Evolutionary conservation across 2,888 invertebrate species (phyloP), one percentile per base, ranked within the genome.

Genomic region (Rhagophthalmus giganteus): DNA sequence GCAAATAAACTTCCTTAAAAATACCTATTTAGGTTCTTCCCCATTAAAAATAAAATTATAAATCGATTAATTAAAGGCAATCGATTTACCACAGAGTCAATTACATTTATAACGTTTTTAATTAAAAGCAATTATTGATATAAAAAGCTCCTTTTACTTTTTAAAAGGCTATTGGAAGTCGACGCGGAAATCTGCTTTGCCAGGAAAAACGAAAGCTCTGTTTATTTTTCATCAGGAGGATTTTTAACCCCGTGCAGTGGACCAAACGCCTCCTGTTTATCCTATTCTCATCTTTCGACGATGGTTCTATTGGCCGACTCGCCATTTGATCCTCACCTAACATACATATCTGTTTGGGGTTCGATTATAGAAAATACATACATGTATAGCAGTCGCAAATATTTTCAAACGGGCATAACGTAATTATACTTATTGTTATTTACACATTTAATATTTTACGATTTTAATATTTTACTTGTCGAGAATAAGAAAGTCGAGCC

Each of bases 211-310:
- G 66, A 66, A 71, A 71, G 68, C 69, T 68, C 67, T 72, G 72
- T 73, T 73, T 72, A 72, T 72, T 72, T 72, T 72, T 72, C 73
- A 73, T 73, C 73, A 72, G 69, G 60, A 65, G 66, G 69, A 71
- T 72, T 72, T 72, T 71, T 70, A 72, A 72, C 71, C 71, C 71
- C 58, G 65, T 48, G 28, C 48, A 65, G 64, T 61, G 31, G 65
- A 51, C 63, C 72, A 65, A 49, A 26, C 13, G 28, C 58, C 54
- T 58, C 40, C 32, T 55, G 46, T 10, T 27, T 32, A 5, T 25
- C 9, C 14, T 9, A 16, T 28, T 28, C 25, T 44, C 44, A 30
- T 27, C 27, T 32, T 20, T 28, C 37, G 27, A 10, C 28, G 34
- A 55, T 20, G 46, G 39, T 7, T 46, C 35, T 35, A 26, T 30